Base-by-base conservation (phyloP, 2,888 invertebrate genomes). In the Adineta ricciae region DNA sequence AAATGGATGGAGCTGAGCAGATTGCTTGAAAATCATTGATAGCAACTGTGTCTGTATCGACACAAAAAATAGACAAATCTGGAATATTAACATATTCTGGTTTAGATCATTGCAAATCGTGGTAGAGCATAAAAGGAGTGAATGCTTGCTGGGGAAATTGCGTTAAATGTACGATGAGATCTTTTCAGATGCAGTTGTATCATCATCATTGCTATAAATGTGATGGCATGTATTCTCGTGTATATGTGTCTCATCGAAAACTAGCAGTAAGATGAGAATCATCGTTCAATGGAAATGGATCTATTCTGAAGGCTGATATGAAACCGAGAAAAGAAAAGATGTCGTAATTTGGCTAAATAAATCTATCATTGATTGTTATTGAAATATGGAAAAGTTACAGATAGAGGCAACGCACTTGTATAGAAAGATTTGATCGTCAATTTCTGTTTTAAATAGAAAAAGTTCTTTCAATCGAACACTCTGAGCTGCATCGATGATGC, bases 101-200 rank as follows among this genome's bases (percentile, higher is more conserved):
- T 24, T n/a, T 54, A 4, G 84, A 50, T 82, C 84, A 84, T 11
- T 38, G 38, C 41, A 84, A 41, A 54, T 82, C 41, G 27, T 82
- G 24, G 54, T 84, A 84, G 9, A 78, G 54, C n/a, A 82, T 54
- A 82, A 84, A 78, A 36, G 82, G n/a, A 85, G 83, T 11, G 16
- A 36, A 8, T 2, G 24, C 32, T 83, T 49, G 3, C 24, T 16
- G 7, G 46, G 27, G 83, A 83, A 64, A 46, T 24, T 19, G 56
- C n/a, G n/a, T 24, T n/a, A 32, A 36, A 85, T 46, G 16, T 64
- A 64, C 9, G 7, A 7, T 16, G 49, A n/a, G 1, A 36, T 49
- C n/a, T 83, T 38, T 38, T 64, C 64, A 49, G 72, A n/a, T 24
- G 49, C 14, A 2, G 78, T 16, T 32, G 27, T 64, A 46, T 46